phyloP scores from a whole-genome alignment of 2,113 vertebrate species.

The Narcine bancroftii region DNA sequence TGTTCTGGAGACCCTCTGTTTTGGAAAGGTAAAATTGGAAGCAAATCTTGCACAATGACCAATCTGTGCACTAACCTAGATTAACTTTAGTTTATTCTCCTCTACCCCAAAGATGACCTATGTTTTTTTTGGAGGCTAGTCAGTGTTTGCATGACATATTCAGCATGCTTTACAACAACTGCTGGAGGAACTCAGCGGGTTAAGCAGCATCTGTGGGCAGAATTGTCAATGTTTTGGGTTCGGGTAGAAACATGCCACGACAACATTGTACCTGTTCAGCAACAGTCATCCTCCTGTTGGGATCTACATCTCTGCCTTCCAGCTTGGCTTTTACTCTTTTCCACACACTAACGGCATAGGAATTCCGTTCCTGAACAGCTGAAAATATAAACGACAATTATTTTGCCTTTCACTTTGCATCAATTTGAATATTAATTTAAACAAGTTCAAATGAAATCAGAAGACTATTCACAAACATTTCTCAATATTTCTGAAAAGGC shows the following conservation, averaged over 20 bases:
- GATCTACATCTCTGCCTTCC: slow-evolving; percentile 91
- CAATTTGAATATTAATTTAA: background rate
- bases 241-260: background rate
- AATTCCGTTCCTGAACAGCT: slow-evolving; percentile 98
- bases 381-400: slow-evolving; percentile 38
- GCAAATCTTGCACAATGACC: background rate
- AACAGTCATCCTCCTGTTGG: slow-evolving; percentile 93
- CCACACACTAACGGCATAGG: slow-evolving; percentile 97
- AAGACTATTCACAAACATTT: background rate
- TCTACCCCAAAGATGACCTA: too few species aligned
- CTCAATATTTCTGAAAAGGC: background rate
- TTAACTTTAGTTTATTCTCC: background rate
- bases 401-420: background rate
- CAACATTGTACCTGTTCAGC: slow-evolving; percentile 77
- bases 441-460: background rate
- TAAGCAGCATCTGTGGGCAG: too few species aligned
- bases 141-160: too few species aligned
- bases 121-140: background rate
- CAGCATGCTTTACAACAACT: too few species aligned
- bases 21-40: background rate
- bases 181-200: too few species aligned
- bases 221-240: too few species aligned
- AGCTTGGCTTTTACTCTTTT: slow-evolving; percentile 97
- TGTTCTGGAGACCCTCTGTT: background rate
- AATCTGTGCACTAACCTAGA: background rate